These are phyloP conservation scores for Mesochorus sp. DNA, from an alignment of 2,888 invertebrate species.

Conservation along the genomic window DNA sequence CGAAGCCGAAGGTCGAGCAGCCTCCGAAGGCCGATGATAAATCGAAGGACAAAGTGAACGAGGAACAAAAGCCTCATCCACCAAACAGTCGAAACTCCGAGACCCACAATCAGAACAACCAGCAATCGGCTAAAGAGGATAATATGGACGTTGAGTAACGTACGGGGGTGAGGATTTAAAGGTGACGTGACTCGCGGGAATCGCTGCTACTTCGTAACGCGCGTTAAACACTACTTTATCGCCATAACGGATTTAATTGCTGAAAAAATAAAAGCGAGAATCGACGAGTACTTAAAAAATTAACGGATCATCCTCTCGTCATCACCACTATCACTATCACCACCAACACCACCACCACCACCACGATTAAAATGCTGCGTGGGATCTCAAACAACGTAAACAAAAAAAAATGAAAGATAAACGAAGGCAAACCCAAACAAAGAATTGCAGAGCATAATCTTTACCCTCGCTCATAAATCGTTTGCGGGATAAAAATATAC, in stretches of 20 bases:
- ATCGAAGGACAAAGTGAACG: constrained; percentile 75
- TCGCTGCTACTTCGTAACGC: constrained; percentile 30
- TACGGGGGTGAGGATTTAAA: constrained; percentile 39
- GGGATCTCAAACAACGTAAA: no score
- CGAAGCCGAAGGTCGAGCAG: constrained; percentile 90
- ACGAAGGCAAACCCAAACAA: no score
- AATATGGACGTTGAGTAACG: constrained; percentile 82
- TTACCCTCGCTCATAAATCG: no score
- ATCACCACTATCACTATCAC: no score
- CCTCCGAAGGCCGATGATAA: constrained; percentile 84
- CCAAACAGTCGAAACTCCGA: constrained; percentile 74
- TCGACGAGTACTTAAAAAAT: constrained; percentile 47
- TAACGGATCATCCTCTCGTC: constrained; percentile 52
- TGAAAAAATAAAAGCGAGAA: constrained; percentile 52
- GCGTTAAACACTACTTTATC: constrained; percentile 27
- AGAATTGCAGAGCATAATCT: no score
- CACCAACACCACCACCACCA: no score
- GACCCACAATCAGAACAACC: constrained; percentile 71
- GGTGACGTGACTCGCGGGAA: constrained; percentile 7
- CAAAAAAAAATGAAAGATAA: no score
- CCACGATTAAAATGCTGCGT: no score
- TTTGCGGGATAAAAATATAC: no score
- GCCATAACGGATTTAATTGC: constrained; percentile 8
- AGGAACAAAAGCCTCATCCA: constrained; percentile 75
- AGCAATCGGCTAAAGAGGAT: constrained; percentile 75